Evolutionary conservation across 2,888 invertebrate species (phyloP).

Genomic region (Spodoptera picta): DNA sequence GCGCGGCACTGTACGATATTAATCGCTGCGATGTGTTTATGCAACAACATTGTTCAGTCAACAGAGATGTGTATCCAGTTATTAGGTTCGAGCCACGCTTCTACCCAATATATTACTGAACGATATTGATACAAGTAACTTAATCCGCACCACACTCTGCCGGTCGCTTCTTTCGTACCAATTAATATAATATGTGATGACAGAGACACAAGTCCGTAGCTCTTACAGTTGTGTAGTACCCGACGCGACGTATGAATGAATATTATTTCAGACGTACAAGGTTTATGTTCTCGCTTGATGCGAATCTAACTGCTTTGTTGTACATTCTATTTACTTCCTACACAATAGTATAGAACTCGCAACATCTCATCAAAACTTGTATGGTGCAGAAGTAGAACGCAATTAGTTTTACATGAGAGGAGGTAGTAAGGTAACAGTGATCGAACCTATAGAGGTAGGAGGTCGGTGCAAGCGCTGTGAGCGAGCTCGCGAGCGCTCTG

Average conservation of each 20-base stretch:
- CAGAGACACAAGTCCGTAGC: too few species aligned
- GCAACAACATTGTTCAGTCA: not conserved
- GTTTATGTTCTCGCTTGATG: too few species aligned
- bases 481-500: conserved; percentile 12
- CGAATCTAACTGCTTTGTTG: too few species aligned
- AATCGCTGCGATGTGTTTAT: conserved; percentile 30
- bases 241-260: too few species aligned
- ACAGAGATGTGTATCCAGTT: not conserved
- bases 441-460: conserved; percentile 34
- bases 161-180: too few species aligned
- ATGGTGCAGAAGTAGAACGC: conserved; percentile 17
- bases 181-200: too few species aligned
- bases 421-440: conserved; percentile 20
- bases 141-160: too few species aligned
- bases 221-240: too few species aligned
- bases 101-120: too few species aligned
- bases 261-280: too few species aligned
- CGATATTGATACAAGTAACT: too few species aligned
- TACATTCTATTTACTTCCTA: too few species aligned
- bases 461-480: conserved; percentile 30
- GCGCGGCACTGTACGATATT: conserved; percentile 4
- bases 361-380: conserved; percentile 14
- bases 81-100: not conserved
- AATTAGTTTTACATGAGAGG: conserved; percentile 34
- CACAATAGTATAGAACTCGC: not conserved